Evolutionary conservation across 2,888 invertebrate species (phyloP).

Genomic region (Nephrotoma flavescens): DNA sequence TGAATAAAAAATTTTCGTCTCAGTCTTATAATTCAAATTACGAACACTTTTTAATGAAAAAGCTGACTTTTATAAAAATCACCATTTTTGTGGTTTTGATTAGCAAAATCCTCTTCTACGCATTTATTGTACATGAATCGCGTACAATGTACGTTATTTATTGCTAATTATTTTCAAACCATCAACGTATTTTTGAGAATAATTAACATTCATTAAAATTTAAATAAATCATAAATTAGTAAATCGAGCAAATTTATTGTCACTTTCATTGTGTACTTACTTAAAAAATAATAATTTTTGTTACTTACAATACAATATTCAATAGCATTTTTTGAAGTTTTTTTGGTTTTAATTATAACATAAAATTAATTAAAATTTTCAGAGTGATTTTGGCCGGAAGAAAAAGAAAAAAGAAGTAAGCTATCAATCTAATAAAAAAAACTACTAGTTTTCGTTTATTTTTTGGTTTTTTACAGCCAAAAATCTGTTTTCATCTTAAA

Average conservation of each 20-base stretch:
- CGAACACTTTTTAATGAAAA: too few relatives aligned
- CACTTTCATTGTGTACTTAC: not conserved
- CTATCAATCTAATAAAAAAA: not conserved
- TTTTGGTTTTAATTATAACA: not conserved
- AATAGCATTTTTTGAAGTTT: not conserved
- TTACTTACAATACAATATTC: not conserved
- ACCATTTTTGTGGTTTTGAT: too few relatives aligned
- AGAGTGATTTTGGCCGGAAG: constrained; percentile 67
- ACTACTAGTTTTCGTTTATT: not conserved
- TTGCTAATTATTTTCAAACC: too few relatives aligned
- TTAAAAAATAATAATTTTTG: not conserved
- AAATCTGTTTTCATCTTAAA: not conserved
- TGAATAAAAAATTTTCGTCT: too few relatives aligned
- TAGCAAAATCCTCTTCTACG: too few relatives aligned
- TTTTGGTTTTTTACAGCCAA: not conserved
- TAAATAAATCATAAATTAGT: too few relatives aligned
- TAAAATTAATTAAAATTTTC: constrained; percentile 2
- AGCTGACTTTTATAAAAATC: too few relatives aligned
- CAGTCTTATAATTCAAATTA: too few relatives aligned
- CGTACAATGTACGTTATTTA: too few relatives aligned
- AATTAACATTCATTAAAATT: too few relatives aligned
- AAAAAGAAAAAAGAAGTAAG: constrained; percentile 98
- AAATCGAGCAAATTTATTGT: not conserved
- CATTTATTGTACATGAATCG: too few relatives aligned
- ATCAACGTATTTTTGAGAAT: too few relatives aligned